These are phyloP conservation scores for Aphelenchoides fujianensis DNA, from an alignment of 1,140 invertebrate species.

Conservation along the genomic window DNA sequence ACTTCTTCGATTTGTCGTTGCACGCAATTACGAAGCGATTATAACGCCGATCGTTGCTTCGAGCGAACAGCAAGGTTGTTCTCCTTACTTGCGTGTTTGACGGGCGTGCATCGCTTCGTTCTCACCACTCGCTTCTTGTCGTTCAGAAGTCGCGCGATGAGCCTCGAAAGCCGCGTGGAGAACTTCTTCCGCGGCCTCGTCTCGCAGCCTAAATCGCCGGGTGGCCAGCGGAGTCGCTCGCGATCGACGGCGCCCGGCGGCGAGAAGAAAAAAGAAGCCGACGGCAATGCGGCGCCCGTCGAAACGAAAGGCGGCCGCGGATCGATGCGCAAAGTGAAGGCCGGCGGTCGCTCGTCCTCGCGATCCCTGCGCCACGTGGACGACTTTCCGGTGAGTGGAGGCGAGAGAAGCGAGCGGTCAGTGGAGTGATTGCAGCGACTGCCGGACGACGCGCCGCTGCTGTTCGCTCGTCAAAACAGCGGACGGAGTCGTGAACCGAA, in stretches of 20 bases:
- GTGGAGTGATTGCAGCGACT: background rate
- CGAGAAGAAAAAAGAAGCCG: slow-evolving; percentile 1
- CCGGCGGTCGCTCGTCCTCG: background rate
- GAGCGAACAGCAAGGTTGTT: background rate
- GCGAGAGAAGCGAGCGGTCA: too few relatives aligned
- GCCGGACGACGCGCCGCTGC: background rate
- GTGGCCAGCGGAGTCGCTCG: slow-evolving; percentile 1
- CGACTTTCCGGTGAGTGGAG: slow-evolving; percentile 15
- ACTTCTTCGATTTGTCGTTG: too few relatives aligned
- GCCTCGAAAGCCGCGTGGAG: slow-evolving; percentile 20
- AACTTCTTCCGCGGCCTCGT: slow-evolving; percentile 19
- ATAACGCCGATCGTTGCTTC: too few relatives aligned
- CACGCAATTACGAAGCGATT: too few relatives aligned
- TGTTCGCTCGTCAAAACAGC: background rate
- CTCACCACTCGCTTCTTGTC: background rate
- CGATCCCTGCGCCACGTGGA: background rate
- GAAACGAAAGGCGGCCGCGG: background rate
- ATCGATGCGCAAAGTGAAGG: background rate
- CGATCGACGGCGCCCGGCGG: background rate
- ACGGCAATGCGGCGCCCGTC: background rate
- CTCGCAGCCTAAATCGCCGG: too few relatives aligned
- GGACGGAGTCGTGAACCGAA: slow-evolving; percentile 1
- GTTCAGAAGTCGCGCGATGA: slow-evolving; percentile 8
- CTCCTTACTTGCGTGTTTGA: background rate
- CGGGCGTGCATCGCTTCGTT: background rate